Conservation (phyloP, 2,797 vertebrate genomes). For the Labroides dimidiatus region DNA sequence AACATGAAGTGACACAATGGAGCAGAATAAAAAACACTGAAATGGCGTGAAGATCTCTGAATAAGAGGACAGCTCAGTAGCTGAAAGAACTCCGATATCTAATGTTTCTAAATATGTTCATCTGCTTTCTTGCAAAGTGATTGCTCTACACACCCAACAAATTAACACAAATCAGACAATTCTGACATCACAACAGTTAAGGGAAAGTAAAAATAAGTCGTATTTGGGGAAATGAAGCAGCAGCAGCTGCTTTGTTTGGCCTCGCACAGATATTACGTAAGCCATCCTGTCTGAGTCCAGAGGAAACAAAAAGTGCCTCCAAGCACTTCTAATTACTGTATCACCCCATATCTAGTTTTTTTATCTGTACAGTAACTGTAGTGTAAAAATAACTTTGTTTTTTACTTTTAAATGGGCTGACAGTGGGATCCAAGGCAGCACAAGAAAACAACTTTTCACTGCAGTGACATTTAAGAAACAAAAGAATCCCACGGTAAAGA, state of each 20-base stretch:
- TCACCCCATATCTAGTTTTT: background rate
- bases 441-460: background rate
- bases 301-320: background rate
- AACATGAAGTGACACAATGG: background rate
- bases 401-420: background rate
- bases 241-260: background rate
- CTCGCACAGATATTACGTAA: background rate
- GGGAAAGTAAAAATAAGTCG: background rate
- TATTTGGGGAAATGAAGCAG: background rate
- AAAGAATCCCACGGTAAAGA: background rate
- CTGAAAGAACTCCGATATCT: background rate
- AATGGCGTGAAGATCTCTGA: background rate
- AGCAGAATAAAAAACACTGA: slow-evolving; percentile 1
- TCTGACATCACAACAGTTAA: background rate
- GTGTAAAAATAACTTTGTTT: background rate
- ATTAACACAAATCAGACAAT: too few species aligned
- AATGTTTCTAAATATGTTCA: too few species aligned
- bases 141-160: too few species aligned
- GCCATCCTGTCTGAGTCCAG: background rate
- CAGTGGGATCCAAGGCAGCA: background rate
- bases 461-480: background rate
- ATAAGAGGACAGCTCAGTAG: background rate
- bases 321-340: background rate
- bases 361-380: background rate
- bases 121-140: background rate